These are phyloP conservation scores for Phenganax subtilis DNA, from an alignment of 92 coral and sea anemone genomes.

Conservation along the genomic window DNA sequence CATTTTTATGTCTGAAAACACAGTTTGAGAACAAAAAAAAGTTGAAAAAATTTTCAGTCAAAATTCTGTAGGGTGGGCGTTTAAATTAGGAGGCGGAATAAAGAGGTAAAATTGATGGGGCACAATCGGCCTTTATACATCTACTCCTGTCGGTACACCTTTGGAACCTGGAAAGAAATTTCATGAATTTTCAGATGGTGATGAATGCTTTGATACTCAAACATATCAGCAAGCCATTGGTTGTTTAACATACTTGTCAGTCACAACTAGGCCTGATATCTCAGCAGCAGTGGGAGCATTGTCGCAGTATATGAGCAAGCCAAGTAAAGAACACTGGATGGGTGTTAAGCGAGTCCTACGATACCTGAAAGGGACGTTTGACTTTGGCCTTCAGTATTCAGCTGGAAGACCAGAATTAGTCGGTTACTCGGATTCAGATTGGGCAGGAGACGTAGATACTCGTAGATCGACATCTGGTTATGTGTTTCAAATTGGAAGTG, in stretches of 20 bases:
- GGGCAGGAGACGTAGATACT: conserved; percentile 46
- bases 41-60: no score
- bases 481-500: conserved; percentile 23
- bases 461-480: conserved; percentile 26
- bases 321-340: conserved; percentile 44
- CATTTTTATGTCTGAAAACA: no score
- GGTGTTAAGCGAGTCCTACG: conserved; percentile 48
- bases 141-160: no score
- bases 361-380: conserved; percentile 57
- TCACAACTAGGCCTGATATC: conserved; percentile 61
- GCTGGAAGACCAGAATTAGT: conserved; percentile 41
- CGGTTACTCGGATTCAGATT: conserved; percentile 50
- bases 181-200: conserved; percentile 37
- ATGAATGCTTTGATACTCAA: conserved; percentile 26
- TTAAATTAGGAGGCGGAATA: no score
- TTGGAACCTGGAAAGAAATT: conserved; percentile 57
- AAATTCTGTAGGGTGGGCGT: no score
- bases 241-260: conserved; percentile 43
- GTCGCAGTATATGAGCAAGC: conserved; percentile 45
- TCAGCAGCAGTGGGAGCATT: conserved; percentile 40
- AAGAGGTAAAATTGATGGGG: no score
- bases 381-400: conserved; percentile 51
- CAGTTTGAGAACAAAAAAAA: no score
- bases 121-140: no score
- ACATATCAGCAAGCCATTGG: no score